These are phyloP conservation scores for Glyphotaelius pellucidus DNA, from an alignment of 2,888 invertebrate genomes.

Conservation along the genomic window DNA sequence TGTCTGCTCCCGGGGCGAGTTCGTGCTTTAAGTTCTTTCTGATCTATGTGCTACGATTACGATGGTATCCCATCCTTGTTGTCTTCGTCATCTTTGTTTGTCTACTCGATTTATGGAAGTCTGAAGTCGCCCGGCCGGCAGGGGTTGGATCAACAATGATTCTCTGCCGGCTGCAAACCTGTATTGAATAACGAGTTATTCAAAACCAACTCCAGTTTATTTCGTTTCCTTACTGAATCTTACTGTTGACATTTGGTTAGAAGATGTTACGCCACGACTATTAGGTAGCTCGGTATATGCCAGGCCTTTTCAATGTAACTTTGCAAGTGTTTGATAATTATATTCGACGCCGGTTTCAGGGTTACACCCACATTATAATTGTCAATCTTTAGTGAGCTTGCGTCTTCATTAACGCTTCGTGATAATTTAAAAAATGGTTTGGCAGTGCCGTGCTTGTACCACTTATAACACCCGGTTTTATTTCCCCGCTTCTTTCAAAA, in stretches of 20 bases:
- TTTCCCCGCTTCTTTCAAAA: neutral
- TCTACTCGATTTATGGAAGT: constrained; percentile 7
- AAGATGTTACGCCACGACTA: constrained; percentile 13
- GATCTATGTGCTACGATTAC: neutral
- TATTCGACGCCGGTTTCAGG: neutral
- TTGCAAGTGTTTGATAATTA: neutral
- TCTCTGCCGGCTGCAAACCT: neutral
- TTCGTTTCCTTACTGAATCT: constrained; percentile 30
- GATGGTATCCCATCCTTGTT: neutral
- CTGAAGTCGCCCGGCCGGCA: constrained; percentile 11
- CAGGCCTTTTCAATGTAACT: constrained; percentile 19
- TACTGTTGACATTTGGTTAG: constrained; percentile 40
- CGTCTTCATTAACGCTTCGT: constrained; percentile 3
- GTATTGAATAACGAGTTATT: constrained; percentile 28
- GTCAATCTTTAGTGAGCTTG: neutral
- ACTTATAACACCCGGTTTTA: neutral
- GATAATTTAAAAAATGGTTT: neutral
- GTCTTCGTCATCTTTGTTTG: neutral
- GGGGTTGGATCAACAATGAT: neutral
- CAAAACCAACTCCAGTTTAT: constrained; percentile 25
- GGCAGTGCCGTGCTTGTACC: neutral
- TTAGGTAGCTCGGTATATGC: neutral
- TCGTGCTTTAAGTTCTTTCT: neutral
- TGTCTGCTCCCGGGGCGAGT: neutral
- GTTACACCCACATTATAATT: neutral